These are phyloP conservation scores for Tholera decimalis DNA, from an alignment of 2,888 invertebrate species.

Conservation along the genomic window DNA sequence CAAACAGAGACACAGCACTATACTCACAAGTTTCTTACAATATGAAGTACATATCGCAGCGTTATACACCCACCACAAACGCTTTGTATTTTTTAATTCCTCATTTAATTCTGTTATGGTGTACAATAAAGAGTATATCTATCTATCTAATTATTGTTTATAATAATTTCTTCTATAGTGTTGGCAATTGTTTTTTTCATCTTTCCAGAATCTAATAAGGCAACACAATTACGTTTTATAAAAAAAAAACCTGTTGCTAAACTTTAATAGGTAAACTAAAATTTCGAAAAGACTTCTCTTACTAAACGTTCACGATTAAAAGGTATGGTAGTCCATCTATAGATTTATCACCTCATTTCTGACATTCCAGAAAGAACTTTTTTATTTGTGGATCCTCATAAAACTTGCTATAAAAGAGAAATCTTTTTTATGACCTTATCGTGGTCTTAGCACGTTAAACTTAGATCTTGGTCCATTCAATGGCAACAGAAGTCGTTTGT, in stretches of 20 bases:
- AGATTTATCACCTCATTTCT: constrained; percentile 37
- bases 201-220: neutral
- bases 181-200: too few species aligned
- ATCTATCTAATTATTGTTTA: too few species aligned
- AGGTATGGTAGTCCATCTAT: constrained; percentile 34
- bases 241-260: neutral
- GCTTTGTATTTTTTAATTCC: too few species aligned
- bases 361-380: constrained; percentile 54
- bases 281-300: neutral
- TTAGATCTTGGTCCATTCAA: constrained; percentile 46
- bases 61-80: too few species aligned
- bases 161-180: too few species aligned
- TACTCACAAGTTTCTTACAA: too few species aligned
- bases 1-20: too few species aligned
- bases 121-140: too few species aligned
- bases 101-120: too few species aligned
- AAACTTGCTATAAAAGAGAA: constrained; percentile 59
- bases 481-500: constrained; percentile 26
- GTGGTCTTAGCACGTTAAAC: constrained; percentile 54
- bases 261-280: constrained; percentile 4
- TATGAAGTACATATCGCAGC: too few species aligned
- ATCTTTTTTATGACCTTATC: constrained; percentile 59
- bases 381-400: constrained; percentile 55
- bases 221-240: neutral
- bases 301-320: constrained; percentile 44